A percentile compares a stretch with the other conserved stretches of the same genome.
phyloP scores from a whole-genome alignment of 2,113 vertebrate genomes.

The Epinephelus cyanopodus region DNA sequence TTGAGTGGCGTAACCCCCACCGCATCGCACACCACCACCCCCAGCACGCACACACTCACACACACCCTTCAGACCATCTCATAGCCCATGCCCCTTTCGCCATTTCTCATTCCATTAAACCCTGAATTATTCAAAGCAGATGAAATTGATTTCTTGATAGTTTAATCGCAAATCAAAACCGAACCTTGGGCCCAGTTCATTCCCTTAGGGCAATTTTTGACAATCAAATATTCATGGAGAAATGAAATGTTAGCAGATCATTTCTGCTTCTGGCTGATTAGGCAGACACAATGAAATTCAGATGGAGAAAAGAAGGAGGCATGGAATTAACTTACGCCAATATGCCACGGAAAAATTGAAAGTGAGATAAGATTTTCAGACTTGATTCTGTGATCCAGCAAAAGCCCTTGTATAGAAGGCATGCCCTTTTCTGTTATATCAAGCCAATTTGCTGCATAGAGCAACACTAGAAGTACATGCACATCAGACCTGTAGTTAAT shows the following conservation, averaged over 20 bases:
- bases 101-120: conserved; percentile 83
- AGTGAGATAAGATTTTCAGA: conserved; percentile 69
- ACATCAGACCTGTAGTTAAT: background rate
- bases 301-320: conserved; percentile 66
- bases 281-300: conserved; percentile 77
- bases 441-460: conserved; percentile 38
- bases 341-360: conserved; percentile 67
- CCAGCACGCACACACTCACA: conserved; percentile 5
- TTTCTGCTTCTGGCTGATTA: conserved; percentile 80
- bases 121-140: conserved; percentile 85
- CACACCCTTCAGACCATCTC: conserved; percentile 65
- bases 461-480: background rate
- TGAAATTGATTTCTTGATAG: conserved; percentile 85
- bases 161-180: conserved; percentile 84
- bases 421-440: conserved; percentile 13
- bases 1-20: conserved; percentile 33
- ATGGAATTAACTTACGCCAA: conserved; percentile 69
- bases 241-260: conserved; percentile 83
- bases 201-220: conserved; percentile 80
- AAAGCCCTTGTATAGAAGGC: conserved; percentile 4
- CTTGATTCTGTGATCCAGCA: conserved; percentile 51
- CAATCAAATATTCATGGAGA: conserved; percentile 85
- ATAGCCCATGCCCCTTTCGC: conserved; percentile 70
- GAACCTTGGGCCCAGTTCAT: conserved; percentile 75
- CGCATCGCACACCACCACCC: background rate